Evolutionary conservation across 1,140 invertebrate genomes (phyloP).

Genomic region (Drosophila mauritiana): DNA sequence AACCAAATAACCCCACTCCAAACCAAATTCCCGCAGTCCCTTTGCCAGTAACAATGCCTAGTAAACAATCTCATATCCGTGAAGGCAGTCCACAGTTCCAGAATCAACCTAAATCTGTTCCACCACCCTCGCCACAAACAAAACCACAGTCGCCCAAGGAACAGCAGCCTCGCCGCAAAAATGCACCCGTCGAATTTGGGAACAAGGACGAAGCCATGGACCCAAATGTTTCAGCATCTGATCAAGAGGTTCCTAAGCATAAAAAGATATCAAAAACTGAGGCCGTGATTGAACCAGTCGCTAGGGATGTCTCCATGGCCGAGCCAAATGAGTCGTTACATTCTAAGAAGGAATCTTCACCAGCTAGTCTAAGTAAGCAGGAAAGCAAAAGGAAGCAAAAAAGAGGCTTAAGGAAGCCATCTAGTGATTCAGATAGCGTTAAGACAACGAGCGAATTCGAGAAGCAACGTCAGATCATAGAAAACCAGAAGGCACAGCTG

Average conservation of each 20-base stretch:
- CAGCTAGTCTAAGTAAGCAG: neutral
- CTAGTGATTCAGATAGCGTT: neutral
- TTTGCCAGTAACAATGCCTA: neutral
- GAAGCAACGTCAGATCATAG: neutral
- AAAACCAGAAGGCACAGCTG: neutral
- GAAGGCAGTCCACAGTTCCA: slow-evolving; percentile 19
- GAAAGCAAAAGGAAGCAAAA: neutral
- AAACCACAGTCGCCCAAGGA: neutral
- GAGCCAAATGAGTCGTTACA: neutral
- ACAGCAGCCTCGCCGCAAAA: neutral
- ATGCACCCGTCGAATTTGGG: slow-evolving; percentile 1
- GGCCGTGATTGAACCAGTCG: neutral
- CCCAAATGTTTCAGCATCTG: neutral
- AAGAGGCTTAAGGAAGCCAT: neutral
- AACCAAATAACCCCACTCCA: neutral
- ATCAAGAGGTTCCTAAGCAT: neutral
- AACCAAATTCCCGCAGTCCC: slow-evolving; percentile 2
- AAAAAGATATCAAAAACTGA: neutral
- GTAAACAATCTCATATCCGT: neutral
- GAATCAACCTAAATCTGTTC: slow-evolving; percentile 3
- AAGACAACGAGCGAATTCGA: neutral
- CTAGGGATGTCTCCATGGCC: neutral
- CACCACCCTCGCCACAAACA: slow-evolving; percentile 5
- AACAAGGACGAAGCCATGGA: neutral
- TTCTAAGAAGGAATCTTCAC: neutral